Percentiles rank a stretch among this genome's conserved stretches.
phyloP scores from a whole-genome alignment of 2,797 vertebrate genomes.

The Alfaro cultratus region DNA sequence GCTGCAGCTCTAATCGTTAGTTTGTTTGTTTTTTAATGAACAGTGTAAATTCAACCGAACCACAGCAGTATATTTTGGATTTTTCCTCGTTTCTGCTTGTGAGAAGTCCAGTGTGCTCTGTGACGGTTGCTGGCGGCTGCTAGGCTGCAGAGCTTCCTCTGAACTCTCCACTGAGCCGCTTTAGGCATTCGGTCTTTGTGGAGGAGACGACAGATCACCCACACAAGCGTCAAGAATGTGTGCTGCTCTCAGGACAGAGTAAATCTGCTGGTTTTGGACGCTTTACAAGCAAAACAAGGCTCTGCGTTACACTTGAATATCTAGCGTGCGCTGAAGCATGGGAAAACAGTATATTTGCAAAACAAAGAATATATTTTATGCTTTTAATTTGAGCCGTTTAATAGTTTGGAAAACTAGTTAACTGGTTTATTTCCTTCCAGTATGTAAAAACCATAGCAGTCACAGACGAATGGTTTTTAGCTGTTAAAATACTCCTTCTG shows the following conservation, averaged over 20 bases:
- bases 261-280: conserved; percentile 55
- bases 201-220: conserved; percentile 41
- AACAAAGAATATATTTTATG: not conserved
- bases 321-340: conserved; percentile 35
- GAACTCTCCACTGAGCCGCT: conserved; percentile 39
- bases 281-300: conserved; percentile 61
- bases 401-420: not conserved
- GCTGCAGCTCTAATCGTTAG: too few relatives aligned
- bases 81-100: conserved; percentile 20
- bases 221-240: conserved; percentile 52
- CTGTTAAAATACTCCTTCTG: conserved; percentile 7
- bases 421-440: not conserved
- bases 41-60: not conserved
- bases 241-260: conserved; percentile 33
- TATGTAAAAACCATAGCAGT: not conserved
- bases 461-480: not conserved
- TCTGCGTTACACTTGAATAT: conserved; percentile 29
- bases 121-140: conserved; percentile 35
- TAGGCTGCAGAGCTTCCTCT: conserved; percentile 44
- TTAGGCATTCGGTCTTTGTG: conserved; percentile 41
- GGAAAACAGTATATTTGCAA: not conserved
- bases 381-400: not conserved
- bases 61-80: not conserved
- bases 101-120: conserved; percentile 30
- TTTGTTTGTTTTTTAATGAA: not conserved